Evolutionary conservation across 2,797 vertebrate genomes (phyloP).

Genomic region (Crypturellus tataupa): DNA sequence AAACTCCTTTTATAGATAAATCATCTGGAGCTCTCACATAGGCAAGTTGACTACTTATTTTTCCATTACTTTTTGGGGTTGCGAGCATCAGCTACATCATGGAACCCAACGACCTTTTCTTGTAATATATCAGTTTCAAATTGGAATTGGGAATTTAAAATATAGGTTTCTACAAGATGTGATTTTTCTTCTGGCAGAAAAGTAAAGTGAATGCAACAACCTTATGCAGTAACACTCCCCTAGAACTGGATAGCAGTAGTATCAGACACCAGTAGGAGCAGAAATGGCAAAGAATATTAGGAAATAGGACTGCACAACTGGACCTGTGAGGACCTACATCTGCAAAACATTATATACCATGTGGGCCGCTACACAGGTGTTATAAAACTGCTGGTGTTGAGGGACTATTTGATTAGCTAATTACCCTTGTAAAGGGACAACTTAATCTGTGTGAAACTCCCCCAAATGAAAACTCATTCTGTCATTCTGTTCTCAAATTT

Average conservation of each 20-base stretch:
- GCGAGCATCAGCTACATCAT: neutral
- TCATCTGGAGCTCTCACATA: conserved; percentile 54
- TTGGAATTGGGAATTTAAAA: conserved; percentile 3
- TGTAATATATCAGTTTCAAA: conserved; percentile 19
- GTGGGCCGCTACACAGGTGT: conserved; percentile 71
- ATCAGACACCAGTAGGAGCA: conserved; percentile 13
- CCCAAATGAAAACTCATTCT: conserved; percentile 64
- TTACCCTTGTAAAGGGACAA: conserved; percentile 77
- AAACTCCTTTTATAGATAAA: conserved; percentile 61
- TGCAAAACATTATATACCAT: conserved; percentile 64
- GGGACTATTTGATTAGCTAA: conserved; percentile 80
- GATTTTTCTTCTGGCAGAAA: conserved; percentile 2
- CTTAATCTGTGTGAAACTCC: conserved; percentile 70
- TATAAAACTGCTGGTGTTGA: conserved; percentile 77
- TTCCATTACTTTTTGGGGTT: conserved; percentile 32
- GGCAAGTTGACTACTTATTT: conserved; percentile 26
- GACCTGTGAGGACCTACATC: conserved; percentile 29
- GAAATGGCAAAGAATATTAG: conserved; percentile 15
- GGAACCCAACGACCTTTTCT: conserved; percentile 38
- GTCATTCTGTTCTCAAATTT: conserved; percentile 65
- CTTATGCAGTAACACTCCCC: neutral
- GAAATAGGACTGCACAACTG: neutral
- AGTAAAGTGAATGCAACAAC: neutral
- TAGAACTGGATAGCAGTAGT: conserved; percentile 21
- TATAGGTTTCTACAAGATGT: neutral